Base-by-base conservation (phyloP, 2,888 invertebrate species). In the Thereva unica region DNA sequence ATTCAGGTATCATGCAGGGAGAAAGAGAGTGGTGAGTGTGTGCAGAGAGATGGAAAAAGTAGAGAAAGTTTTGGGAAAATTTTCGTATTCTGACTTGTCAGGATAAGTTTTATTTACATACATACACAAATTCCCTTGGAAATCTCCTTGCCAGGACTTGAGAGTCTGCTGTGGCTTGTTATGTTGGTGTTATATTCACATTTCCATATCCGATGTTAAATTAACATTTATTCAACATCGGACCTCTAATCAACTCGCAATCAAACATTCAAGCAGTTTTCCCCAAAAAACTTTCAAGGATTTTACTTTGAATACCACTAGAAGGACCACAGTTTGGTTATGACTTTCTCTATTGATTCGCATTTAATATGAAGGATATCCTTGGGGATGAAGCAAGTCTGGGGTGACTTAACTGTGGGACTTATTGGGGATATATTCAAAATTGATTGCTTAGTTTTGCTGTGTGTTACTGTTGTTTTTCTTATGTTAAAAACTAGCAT, bases 191-290 rank as follows among this genome's bases (percentile, higher is more conserved):
- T 56, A 44, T 10, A 40, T 12, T 45, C n/a, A 10, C 7, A 67
- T 54, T 64, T 59, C 57, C 63, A 64, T 64, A 67, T 69, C 67
- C 69, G 67, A 70, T 61, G 68, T 67, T 64, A 70, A 68, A 68
- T 70, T 70, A 70, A 68, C 68, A 68, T 70, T 70, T 70, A 68
- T 68, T 68, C 70, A 70, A 56, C 67, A 67, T 35, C 64, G 67
- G 67, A 68, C 68, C 68, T 70, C 70, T 68, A 70, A 70, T 70
- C 70, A 70, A 68, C 56, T 68, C 68, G 68, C 70, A 70, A 70
- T 70, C 70, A 70, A 69, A 69, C 69, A 67, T 69, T 69, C 64
- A 59, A 69, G 65, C 69, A 67, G 65, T 69, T 67, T 67, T 44
- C 61, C 61, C 61, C 23, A 23, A 64, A 41, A 67, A 68, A 66